Conservation (phyloP, 2,797 vertebrate species). For the Cirrhinus mrigala region DNA sequence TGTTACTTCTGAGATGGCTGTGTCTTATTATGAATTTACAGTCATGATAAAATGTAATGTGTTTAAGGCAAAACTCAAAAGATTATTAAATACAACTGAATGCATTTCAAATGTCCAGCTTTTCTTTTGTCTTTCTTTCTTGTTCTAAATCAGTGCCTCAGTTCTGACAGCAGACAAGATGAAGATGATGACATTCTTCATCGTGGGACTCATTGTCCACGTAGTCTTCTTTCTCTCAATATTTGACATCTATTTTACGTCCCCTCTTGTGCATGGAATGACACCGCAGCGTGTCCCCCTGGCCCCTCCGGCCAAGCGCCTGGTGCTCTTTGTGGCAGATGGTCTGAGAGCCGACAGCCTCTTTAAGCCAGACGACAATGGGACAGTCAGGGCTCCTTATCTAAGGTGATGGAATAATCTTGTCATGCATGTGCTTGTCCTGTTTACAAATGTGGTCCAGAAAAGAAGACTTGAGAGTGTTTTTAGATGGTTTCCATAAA, state of each 20-base stretch:
- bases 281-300: constrained; percentile 83
- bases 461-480: not conserved
- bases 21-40: not conserved
- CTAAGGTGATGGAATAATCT: constrained; percentile 80
- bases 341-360: constrained; percentile 92
- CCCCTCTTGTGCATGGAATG: constrained; percentile 96
- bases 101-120: not conserved
- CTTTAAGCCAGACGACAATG: constrained; percentile 76
- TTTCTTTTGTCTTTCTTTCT: not conserved
- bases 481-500: not conserved
- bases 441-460: not conserved
- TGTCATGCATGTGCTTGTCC: not conserved
- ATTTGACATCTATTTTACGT: constrained; percentile 99
- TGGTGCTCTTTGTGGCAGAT: constrained; percentile 92
- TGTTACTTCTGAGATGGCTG: not conserved
- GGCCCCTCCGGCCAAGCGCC: constrained; percentile 86
- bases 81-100: not conserved
- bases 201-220: constrained; percentile 89
- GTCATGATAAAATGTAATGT: not conserved
- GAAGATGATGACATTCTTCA: constrained; percentile 83
- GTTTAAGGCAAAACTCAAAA: not conserved
- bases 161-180: constrained; percentile 63
- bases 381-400: constrained; percentile 81
- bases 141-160: constrained; percentile 4
- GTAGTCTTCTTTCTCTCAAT: constrained; percentile 93